These are phyloP conservation scores for Euschistus heros DNA, from an alignment of 1,140 invertebrate genomes.

Conservation along the genomic window DNA sequence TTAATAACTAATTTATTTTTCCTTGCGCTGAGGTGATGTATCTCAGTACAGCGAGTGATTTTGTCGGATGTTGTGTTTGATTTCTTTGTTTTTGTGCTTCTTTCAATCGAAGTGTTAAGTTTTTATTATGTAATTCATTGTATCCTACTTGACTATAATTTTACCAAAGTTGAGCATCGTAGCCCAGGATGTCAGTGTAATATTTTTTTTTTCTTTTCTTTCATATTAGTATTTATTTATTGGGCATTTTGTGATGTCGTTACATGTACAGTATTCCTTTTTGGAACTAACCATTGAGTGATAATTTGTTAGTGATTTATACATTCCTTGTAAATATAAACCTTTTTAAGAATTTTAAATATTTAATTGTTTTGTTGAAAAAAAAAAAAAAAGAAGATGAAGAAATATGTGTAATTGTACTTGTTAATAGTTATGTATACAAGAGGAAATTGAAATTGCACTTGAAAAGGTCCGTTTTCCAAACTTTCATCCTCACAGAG, in stretches of 20 bases:
- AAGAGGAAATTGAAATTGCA: no score
- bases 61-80: no score
- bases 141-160: neutral
- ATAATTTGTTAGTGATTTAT: conserved; percentile 15
- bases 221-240: neutral
- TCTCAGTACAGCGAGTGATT: no score
- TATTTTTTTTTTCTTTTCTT: neutral
- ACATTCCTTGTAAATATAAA: conserved; percentile 13
- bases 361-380: conserved; percentile 8
- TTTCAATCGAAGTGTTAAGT: no score
- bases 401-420: no score
- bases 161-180: conserved; percentile 2
- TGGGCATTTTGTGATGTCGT: neutral
- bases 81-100: no score
- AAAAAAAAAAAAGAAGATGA: neutral
- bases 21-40: neutral
- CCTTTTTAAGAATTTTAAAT: conserved; percentile 3
- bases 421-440: no score
- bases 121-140: neutral
- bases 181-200: neutral
- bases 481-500: no score
- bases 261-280: conserved; percentile 4
- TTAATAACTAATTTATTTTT: neutral
- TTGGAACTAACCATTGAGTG: neutral
- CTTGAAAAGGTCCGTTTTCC: no score